phyloP scores from a whole-genome alignment of 2,888 invertebrate species.

The Endotricha flammealis region DNA sequence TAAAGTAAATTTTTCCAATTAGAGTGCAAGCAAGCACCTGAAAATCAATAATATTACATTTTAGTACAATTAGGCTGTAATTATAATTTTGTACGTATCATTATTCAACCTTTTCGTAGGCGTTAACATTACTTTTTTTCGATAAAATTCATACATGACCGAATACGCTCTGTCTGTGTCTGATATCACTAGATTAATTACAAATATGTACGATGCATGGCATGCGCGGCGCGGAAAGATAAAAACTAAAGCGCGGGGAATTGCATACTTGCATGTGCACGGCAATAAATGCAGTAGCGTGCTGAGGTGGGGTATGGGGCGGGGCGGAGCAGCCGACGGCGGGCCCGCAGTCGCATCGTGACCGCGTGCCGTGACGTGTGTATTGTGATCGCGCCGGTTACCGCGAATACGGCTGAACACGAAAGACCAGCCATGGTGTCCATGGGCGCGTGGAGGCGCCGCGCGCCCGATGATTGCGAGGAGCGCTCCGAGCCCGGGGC shows the following conservation, averaged over 20 bases:
- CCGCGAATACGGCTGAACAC: conserved; percentile 56
- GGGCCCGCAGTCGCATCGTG: conserved; percentile 63
- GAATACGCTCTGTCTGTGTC: too few species aligned
- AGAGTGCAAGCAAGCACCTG: too few species aligned
- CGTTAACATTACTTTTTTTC: too few species aligned
- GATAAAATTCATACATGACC: too few species aligned
- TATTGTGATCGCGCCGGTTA: conserved; percentile 61
- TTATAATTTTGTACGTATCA: too few species aligned
- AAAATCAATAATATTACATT: too few species aligned
- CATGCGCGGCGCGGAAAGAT: conserved; percentile 10
- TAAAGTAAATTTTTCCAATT: too few species aligned
- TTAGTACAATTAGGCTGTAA: too few species aligned
- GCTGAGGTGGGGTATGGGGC: conserved; percentile 44
- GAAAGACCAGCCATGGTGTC: conserved; percentile 59
- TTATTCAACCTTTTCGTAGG: too few species aligned
- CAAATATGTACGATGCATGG: not conserved
- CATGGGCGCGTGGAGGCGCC: conserved; percentile 69
- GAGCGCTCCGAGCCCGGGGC: conserved; percentile 70
- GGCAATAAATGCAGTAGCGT: conserved; percentile 63
- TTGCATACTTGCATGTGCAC: conserved; percentile 46
- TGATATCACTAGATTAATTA: not conserved
- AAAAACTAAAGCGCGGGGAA: conserved; percentile 26
- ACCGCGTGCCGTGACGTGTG: conserved; percentile 56
- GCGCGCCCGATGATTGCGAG: conserved; percentile 68
- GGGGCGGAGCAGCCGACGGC: conserved; percentile 36